phyloP scores from a whole-genome alignment of 2,888 invertebrate species.

The Caenorhabditis afra region DNA sequence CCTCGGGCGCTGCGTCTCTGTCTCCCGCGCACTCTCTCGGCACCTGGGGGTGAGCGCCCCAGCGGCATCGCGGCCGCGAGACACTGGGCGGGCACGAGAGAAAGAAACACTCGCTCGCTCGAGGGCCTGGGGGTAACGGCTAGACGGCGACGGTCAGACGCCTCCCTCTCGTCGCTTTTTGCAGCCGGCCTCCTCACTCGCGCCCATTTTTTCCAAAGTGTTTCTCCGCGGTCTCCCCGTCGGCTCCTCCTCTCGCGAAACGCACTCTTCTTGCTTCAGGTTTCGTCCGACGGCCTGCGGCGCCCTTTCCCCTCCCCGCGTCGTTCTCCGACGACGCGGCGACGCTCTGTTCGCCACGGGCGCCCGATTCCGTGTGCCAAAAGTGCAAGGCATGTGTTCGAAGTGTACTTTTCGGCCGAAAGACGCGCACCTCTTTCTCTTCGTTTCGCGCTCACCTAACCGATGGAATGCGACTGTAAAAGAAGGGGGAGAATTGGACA shows the following conservation, averaged over 20 bases:
- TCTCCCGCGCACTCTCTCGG: conserved; percentile 4
- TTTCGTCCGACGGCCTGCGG: background rate
- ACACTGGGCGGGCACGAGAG: conserved; percentile 11
- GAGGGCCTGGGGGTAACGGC: conserved; percentile 16
- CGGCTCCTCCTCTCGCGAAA: background rate
- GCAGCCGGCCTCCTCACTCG: conserved; percentile 11
- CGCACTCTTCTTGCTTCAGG: conserved; percentile 9
- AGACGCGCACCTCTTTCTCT: conserved; percentile 5
- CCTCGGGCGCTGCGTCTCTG: conserved; percentile 18
- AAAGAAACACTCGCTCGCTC: conserved; percentile 18
- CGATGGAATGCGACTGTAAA: background rate
- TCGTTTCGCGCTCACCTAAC: background rate
- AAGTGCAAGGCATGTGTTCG: conserved; percentile 29
- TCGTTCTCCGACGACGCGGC: background rate
- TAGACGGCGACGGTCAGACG: conserved; percentile 13
- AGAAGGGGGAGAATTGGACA: no score
- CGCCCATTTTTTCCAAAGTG: conserved; percentile 26
- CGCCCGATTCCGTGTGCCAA: conserved; percentile 25
- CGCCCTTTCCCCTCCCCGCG: background rate
- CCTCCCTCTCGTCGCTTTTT: conserved; percentile 4
- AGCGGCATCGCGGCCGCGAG: conserved; percentile 24
- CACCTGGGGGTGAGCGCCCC: conserved; percentile 43
- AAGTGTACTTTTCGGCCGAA: conserved; percentile 37
- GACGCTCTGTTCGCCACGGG: conserved; percentile 8
- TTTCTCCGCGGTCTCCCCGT: conserved; percentile 10